Percentiles rank a stretch among this genome's conserved stretches.
These are phyloP conservation scores for Mionectes macconnelli DNA, from an alignment of 2,113 vertebrate species.

Conservation along the genomic window DNA sequence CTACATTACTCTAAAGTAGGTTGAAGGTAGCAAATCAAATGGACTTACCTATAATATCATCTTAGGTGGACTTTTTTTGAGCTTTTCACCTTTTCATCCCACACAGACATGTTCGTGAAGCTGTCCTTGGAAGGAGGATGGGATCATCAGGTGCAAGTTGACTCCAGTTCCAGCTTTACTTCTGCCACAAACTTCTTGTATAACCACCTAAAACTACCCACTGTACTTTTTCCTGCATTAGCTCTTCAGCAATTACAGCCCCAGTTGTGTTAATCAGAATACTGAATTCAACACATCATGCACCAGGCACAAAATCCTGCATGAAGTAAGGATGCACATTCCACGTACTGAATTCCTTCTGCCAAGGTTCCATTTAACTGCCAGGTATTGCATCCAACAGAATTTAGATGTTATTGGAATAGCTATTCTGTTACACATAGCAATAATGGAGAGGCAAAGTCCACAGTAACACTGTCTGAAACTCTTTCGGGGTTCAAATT, in stretches of 20 bases:
- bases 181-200: not conserved
- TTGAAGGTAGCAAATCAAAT: not conserved
- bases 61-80: not conserved
- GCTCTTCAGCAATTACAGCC: not conserved
- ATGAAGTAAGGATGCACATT: not conserved
- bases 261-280: not conserved
- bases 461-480: not conserved
- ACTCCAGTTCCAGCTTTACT: not conserved
- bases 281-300: not conserved
- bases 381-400: not conserved
- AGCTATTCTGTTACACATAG: not conserved
- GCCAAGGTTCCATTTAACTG: not conserved
- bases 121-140: not conserved
- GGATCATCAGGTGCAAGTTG: not conserved
- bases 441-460: not conserved
- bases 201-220: not conserved
- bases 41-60: not conserved
- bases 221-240: not conserved
- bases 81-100: not conserved
- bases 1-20: not conserved
- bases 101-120: not conserved
- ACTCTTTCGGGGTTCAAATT: not conserved
- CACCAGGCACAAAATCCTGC: not conserved
- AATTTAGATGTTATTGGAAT: not conserved
- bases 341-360: not conserved